Percentiles rank a stretch among this genome's conserved stretches.
Evolutionary conservation across 2,888 invertebrate genomes (phyloP).

Genomic region (Pedicia rivosa): DNA sequence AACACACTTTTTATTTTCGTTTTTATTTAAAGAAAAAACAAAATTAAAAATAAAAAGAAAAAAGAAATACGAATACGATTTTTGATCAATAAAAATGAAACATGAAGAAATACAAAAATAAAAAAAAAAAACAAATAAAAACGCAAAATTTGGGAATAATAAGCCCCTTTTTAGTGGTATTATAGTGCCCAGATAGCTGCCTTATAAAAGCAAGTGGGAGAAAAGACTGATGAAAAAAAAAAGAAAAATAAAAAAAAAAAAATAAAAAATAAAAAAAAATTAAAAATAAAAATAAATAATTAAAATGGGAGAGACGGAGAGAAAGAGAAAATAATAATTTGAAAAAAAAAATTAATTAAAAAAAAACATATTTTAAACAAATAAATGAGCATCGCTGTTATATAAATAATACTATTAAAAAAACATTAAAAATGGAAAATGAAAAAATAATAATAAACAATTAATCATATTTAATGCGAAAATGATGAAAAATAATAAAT

Average conservation of each 20-base stretch:
- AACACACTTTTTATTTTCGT: too few species aligned
- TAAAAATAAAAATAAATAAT: background rate
- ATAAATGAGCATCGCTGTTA: slow-evolving; percentile 3
- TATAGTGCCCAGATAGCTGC: slow-evolving; percentile 12
- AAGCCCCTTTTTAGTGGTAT: too few species aligned
- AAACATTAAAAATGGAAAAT: too few species aligned
- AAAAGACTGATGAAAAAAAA: slow-evolving; percentile 12
- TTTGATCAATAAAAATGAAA: background rate
- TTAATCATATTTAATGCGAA: too few species aligned
- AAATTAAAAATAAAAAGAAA: slow-evolving; percentile 1
- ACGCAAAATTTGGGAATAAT: too few species aligned
- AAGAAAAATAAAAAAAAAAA: slow-evolving; percentile 1
- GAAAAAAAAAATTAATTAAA: slow-evolving; percentile 1
- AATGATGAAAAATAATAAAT: too few species aligned
- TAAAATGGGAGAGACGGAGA: too few species aligned
- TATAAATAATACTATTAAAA: too few species aligned
- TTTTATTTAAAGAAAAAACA: too few species aligned
- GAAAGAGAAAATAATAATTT: slow-evolving; percentile 3
- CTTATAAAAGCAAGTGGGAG: slow-evolving; percentile 13
- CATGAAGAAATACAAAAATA: background rate
- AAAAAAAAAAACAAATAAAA: slow-evolving; percentile 1
- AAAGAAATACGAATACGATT: slow-evolving; percentile 3
- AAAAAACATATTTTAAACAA: slow-evolving; percentile 2
- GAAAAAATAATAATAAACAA: too few species aligned
- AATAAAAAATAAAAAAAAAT: background rate